Conservation (phyloP, 2,888 invertebrate species). For the Phaonia tiefii region DNA sequence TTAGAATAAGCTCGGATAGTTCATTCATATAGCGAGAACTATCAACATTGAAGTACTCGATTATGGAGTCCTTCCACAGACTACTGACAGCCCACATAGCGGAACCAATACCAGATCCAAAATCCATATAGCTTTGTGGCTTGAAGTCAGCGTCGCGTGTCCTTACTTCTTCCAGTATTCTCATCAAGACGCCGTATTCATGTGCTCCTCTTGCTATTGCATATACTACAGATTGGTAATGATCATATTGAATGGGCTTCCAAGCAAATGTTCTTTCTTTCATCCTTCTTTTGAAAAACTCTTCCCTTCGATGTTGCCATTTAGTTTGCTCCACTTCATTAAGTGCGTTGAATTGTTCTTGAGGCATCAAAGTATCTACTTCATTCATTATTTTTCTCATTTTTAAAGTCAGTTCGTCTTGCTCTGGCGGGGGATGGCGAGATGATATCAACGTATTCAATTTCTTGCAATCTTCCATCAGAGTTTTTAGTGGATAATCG, state of each 20-base stretch:
- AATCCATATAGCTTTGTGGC: constrained; percentile 91
- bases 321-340: constrained; percentile 78
- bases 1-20: constrained; percentile 86
- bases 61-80: constrained; percentile 87
- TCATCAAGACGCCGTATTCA: constrained; percentile 88
- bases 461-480: constrained; percentile 82
- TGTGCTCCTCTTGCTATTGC: constrained; percentile 86
- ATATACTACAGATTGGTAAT: constrained; percentile 85
- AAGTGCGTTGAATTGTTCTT: constrained; percentile 67
- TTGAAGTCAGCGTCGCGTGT: constrained; percentile 84
- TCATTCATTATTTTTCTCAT: constrained; percentile 73
- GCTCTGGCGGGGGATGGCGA: constrained; percentile 85
- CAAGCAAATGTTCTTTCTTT: constrained; percentile 86
- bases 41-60: constrained; percentile 93
- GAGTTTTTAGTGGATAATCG: constrained; percentile 83
- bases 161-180: constrained; percentile 88
- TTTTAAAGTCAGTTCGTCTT: constrained; percentile 73
- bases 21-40: constrained; percentile 91
- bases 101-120: constrained; percentile 94
- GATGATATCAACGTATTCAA: constrained; percentile 84
- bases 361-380: constrained; percentile 73
- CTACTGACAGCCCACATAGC: constrained; percentile 91
- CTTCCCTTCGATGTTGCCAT: constrained; percentile 81
- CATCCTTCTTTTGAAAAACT: constrained; percentile 82
- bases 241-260: constrained; percentile 87